Evolutionary conservation across 1,140 invertebrate species (phyloP), one percentile per base, ranked within the genome.

Genomic region (Bombyx mandarina): DNA sequence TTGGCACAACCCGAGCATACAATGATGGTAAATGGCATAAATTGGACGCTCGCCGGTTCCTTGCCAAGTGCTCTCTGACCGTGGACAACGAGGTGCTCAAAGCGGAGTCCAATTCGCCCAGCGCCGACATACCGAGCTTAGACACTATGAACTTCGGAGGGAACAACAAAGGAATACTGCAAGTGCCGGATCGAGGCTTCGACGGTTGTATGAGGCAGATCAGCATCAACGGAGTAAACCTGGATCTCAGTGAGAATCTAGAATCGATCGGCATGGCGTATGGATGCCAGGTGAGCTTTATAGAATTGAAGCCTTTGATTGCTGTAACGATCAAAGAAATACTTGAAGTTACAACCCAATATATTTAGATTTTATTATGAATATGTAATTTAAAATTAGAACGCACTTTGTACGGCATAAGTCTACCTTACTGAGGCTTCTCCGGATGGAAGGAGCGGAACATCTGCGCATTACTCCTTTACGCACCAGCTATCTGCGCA

Each of bases 161-260:
- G 2, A 94, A 93, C 82, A 89, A 90, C n/a, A 93, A 93, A 67
- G 85, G 89, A 26, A 92, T 92, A 53, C 76, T 86, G 9, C 89
- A 91, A 44, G 92, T 95, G 0, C 92, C 91, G 0, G 91, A 90
- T 50, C 82, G 90, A 35, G 94, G 94, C 54, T 99, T 99, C 79
- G 96, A 98, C 71, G 98, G 98, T 4, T 99, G 98, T 76, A 94
- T 99, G 47, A 92, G 96, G 67, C 90, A 95, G 60, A 92, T 99
- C 1, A 89, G 90, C 22, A 93, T 99, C 52, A 91, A 92, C 8
- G 90, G 91, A 0, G 89, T 90, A 7, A 90, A 91, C n/a, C 91
- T 96, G 43, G 94, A 98, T 79, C 88, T 99, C 0, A 94, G 91
- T 55, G 90, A 93, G 60, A 94, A 94, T 64, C 87, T 93, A 3